A percentile compares a stretch with the other conserved stretches of the same genome.
Evolutionary conservation across 2,888 invertebrate species (phyloP).

Genomic region (Orchesella flavescens): DNA sequence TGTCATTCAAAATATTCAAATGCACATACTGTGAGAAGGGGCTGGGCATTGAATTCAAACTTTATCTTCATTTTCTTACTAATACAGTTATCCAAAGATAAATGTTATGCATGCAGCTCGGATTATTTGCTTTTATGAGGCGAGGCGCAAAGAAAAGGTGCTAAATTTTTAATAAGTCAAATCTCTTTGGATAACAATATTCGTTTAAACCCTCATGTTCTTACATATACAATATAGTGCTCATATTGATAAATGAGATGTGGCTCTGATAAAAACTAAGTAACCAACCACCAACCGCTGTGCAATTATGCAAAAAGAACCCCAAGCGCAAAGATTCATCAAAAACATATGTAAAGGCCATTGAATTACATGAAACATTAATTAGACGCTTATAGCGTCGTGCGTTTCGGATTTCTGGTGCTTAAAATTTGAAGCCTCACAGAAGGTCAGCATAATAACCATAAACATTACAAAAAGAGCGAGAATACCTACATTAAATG

Average conservation of each 20-base stretch:
- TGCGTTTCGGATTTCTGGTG: background rate
- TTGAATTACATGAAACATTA: background rate
- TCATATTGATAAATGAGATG: background rate
- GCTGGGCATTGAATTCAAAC: background rate
- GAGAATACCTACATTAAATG: background rate
- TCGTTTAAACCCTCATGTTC: too few species aligned
- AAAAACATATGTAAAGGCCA: background rate
- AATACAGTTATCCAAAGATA: conserved; percentile 1
- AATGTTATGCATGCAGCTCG: too few species aligned
- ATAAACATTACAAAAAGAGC: background rate
- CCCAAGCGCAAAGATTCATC: background rate
- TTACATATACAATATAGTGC: too few species aligned
- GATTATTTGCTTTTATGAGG: background rate
- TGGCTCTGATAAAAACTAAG: background rate
- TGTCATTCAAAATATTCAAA: background rate
- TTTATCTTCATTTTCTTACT: background rate
- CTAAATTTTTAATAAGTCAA: background rate
- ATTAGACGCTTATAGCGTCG: background rate
- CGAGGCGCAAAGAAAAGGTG: background rate
- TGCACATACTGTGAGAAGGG: background rate
- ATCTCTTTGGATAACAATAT: background rate
- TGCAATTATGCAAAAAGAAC: background rate
- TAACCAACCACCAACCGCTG: conserved; percentile 10
- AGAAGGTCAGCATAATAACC: background rate
- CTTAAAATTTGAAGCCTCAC: background rate